Evolutionary conservation across 2,888 invertebrate genomes (phyloP).

Genomic region (Archips xylosteana): DNA sequence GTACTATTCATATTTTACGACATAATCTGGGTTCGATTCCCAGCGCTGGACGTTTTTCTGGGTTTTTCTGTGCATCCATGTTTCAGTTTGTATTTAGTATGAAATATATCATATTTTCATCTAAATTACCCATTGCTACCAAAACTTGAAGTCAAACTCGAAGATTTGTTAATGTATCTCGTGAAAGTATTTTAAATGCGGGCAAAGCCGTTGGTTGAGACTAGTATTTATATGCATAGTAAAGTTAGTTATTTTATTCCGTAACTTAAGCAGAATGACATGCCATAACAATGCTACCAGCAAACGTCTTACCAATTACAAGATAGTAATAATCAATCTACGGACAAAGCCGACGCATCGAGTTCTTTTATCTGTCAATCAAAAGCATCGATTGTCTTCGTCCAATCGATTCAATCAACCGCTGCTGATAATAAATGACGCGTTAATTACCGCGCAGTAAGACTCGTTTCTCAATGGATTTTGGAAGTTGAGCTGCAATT

Average conservation of each 20-base stretch:
- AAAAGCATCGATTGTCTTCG: slow-evolving; percentile 72
- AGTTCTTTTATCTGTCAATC: slow-evolving; percentile 80
- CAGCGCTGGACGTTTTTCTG: too few species aligned
- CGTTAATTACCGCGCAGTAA: slow-evolving; percentile 5
- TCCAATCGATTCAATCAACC: slow-evolving; percentile 53
- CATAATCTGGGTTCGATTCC: too few species aligned
- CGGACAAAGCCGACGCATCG: slow-evolving; percentile 69
- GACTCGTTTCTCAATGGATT: slow-evolving; percentile 13
- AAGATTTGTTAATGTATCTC: too few species aligned
- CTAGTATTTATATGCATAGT: background rate
- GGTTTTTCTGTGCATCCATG: too few species aligned
- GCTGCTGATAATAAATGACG: background rate
- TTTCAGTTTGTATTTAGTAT: too few species aligned
- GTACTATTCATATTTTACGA: too few species aligned
- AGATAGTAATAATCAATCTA: slow-evolving; percentile 68
- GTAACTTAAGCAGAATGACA: slow-evolving; percentile 18
- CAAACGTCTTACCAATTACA: slow-evolving; percentile 63
- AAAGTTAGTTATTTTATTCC: background rate
- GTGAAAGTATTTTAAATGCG: too few species aligned
- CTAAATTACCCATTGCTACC: too few species aligned
- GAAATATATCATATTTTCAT: too few species aligned
- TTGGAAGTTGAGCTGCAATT: slow-evolving; percentile 18
- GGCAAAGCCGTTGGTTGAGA: too few species aligned
- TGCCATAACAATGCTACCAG: slow-evolving; percentile 34
- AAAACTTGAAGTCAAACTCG: too few species aligned